Percentiles rank a stretch among this genome's conserved stretches.
phyloP scores from a whole-genome alignment of 2,888 invertebrate species.

The Drosophila buzzatii region DNA sequence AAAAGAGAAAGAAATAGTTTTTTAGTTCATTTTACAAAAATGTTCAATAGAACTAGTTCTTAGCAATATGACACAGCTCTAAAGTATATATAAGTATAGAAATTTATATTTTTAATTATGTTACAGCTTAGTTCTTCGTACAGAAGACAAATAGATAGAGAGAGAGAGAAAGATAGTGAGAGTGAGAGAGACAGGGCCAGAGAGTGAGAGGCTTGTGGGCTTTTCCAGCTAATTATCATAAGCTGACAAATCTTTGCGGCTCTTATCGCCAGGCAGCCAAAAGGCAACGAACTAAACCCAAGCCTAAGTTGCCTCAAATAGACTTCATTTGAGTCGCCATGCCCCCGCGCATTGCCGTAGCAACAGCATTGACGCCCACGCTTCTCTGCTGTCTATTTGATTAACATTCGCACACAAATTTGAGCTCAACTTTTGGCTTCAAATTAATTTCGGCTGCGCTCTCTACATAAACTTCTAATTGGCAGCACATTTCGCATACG shows the following conservation, averaged over 20 bases:
- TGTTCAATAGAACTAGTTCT: not conserved
- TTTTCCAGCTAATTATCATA: conserved; percentile 68
- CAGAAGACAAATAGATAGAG: no score
- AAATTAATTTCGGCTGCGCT: conserved; percentile 67
- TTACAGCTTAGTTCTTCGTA: conserved; percentile 8
- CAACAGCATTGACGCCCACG: not conserved
- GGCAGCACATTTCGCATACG: conserved; percentile 67
- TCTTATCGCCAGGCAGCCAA: conserved; percentile 51
- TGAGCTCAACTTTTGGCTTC: conserved; percentile 54
- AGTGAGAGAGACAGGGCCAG: not conserved
- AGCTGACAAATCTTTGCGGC: conserved; percentile 65
- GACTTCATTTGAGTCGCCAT: conserved; percentile 32
- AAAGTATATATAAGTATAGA: not conserved
- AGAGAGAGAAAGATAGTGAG: not conserved
- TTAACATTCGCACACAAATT: conserved; percentile 75
- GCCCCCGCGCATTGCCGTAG: not conserved
- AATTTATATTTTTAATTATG: conserved; percentile 2
- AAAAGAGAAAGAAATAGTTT: not conserved
- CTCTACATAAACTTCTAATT: conserved; percentile 75
- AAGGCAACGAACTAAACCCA: conserved; percentile 32
- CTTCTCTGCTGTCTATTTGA: conserved; percentile 55
- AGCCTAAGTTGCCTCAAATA: conserved; percentile 34
- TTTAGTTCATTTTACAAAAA: not conserved
- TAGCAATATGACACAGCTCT: not conserved
- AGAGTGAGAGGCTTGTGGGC: not conserved